Conservation (phyloP, 2,113 vertebrate genomes). For the Furnarius figulus region DNA sequence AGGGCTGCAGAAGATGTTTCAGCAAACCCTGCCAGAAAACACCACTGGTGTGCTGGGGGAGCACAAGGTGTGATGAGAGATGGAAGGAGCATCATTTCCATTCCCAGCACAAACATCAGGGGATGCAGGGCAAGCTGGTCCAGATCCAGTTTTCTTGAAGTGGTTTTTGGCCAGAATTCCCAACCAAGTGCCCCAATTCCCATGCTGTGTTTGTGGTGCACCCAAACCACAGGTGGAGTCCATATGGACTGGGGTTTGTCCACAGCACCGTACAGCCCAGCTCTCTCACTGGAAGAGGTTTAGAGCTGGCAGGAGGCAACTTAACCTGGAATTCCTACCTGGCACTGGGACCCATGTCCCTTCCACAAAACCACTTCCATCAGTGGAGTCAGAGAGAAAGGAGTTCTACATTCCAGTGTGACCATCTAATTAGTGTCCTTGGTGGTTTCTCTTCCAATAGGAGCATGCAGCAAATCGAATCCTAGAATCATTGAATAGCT, state of each 20-base stretch:
- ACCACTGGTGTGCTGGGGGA: not conserved
- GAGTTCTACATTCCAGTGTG: rapidly evolving
- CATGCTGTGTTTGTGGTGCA: not conserved
- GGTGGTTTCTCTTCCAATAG: not conserved
- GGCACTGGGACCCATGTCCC: not conserved
- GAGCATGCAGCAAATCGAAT: not conserved
- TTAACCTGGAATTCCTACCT: not conserved
- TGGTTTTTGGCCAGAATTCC: not conserved
- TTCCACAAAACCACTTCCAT: not conserved
- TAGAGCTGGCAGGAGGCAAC: not conserved
- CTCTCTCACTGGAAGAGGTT: not conserved
- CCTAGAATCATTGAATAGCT: not conserved
- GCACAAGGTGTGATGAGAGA: not conserved
- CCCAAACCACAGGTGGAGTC: not conserved
- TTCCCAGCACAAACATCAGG: constrained; percentile 15
- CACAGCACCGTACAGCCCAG: not conserved
- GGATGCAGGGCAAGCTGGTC: not conserved
- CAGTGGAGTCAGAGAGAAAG: not conserved
- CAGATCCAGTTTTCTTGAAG: not conserved
- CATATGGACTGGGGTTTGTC: not conserved
- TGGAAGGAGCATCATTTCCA: not conserved
- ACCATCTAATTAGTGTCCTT: not conserved
- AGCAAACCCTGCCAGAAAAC: not conserved
- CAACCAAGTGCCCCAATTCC: not conserved
- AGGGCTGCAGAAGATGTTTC: constrained; percentile 36